Percentiles rank a stretch among this genome's conserved stretches.
phyloP scores from a whole-genome alignment of 30 jellyfish, hydroid and myxozoan genomes.

The Aurelia sp. region DNA sequence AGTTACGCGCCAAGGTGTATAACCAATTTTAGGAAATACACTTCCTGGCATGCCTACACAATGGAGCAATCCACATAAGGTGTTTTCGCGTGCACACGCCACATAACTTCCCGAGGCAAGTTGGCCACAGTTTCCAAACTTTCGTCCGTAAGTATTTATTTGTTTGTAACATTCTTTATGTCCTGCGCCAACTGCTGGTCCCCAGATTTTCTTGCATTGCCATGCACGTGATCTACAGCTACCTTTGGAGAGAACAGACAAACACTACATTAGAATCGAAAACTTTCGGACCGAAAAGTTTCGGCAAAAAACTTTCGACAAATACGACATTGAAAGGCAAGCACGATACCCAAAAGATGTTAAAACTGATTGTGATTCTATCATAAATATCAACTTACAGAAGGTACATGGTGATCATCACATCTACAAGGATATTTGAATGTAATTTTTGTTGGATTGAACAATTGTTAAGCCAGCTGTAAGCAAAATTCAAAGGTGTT shows the following conservation, averaged over 20 bases:
- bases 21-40: conserved; percentile 41
- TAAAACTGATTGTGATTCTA: too few species aligned
- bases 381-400: too few species aligned
- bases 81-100: conserved; percentile 21
- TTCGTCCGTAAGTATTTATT: conserved; percentile 31
- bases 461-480: too few species aligned
- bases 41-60: conserved; percentile 24
- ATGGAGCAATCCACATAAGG: conserved; percentile 36
- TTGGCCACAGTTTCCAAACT: conserved; percentile 67
- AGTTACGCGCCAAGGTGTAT: background rate
- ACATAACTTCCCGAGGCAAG: conserved; percentile 24
- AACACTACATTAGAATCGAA: too few species aligned
- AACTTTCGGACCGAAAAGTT: too few species aligned
- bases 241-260: background rate
- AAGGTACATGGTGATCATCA: too few species aligned
- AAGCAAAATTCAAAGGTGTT: too few species aligned
- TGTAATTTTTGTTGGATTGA: too few species aligned
- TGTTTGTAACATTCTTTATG: conserved; percentile 16
- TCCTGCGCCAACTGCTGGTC: conserved; percentile 20
- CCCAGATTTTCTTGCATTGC: conserved; percentile 65
- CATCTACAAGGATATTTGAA: too few species aligned
- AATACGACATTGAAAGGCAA: too few species aligned
- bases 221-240: conserved; percentile 36
- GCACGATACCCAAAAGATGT: too few species aligned
- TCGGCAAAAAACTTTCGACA: too few species aligned